Evolutionary conservation across 2,888 invertebrate species (phyloP), one percentile per base, ranked within the genome.

Genomic region (Netelia inedita): DNA sequence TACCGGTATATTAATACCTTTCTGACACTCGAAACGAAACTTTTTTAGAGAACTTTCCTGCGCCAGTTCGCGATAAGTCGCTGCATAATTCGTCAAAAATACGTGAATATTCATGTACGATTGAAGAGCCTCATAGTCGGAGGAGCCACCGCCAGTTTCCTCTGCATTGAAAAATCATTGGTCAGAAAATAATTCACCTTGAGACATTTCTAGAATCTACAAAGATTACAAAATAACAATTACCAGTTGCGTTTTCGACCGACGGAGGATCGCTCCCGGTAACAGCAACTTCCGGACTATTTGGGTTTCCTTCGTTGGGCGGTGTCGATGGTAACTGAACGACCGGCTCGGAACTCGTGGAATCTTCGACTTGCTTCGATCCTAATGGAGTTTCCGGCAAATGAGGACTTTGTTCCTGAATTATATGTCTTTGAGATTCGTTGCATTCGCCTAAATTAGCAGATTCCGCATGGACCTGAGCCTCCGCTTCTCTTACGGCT

Each of bases 1-100:
- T 0, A 98, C 96, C 2, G 98, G 97, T 71, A 97, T 96, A 92
- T 97, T 98, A 2, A 98, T 96, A 75, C 97, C 97, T 93, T 98
- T 98, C 92, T 97, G 97, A 87, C 96, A 97, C 87, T 97, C 97
- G 93, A 97, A 97, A 89, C 96, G 95, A 91, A 97, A 97, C 90
- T 96, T 96, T 92, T 98, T 98, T 86, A 95, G 93, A 63, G 94
- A 93, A 16, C 94, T 93, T 91, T 97, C 95, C 21, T 95, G 94
- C 80, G 95, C 90, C 61, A 98, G 94, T 0, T 95, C 95, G 81
- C 95, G 95, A 85, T 96, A 96, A 68, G 94, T 94, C 59, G 94
- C 94, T 88, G 95, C 95, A 93, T 96, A 96, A 71, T 94, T 94
- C 19, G 95, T 94, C 74, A 96, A 94, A 88, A 95, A 95, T 1